phyloP scores from a whole-genome alignment of 2,888 invertebrate genomes.

The Anorthoa munda region DNA sequence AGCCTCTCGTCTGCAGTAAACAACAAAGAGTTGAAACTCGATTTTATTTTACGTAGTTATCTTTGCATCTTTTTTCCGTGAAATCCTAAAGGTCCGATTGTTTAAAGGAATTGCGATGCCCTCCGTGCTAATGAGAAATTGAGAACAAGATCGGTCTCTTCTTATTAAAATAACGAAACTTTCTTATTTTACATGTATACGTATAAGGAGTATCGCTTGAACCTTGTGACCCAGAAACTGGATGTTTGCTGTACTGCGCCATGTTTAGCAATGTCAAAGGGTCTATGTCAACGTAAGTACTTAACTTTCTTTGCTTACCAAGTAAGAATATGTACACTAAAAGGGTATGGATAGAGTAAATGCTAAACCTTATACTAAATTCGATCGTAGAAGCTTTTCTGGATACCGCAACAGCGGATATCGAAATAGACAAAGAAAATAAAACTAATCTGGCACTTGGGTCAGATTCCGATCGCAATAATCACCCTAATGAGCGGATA shows the following conservation, averaged over 20 bases:
- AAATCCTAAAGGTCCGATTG: constrained; percentile 39
- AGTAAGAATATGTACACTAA: background rate
- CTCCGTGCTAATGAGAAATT: constrained; percentile 42
- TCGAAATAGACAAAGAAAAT: constrained; percentile 15
- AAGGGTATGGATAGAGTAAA: background rate
- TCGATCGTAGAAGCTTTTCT: background rate
- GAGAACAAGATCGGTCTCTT: constrained; percentile 13
- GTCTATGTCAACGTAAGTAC: background rate
- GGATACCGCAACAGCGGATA: background rate
- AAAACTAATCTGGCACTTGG: constrained; percentile 21
- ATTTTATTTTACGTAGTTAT: constrained; percentile 36
- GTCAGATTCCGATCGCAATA: constrained; percentile 31
- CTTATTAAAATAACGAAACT: constrained; percentile 34
- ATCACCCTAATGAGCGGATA: constrained; percentile 36
- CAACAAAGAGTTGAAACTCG: constrained; percentile 29
- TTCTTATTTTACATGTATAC: constrained; percentile 18
- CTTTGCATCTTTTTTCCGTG: constrained; percentile 43
- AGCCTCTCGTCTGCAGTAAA: constrained; percentile 17
- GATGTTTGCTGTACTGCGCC: background rate
- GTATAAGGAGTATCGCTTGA: constrained; percentile 10
- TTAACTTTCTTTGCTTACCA: constrained; percentile 20
- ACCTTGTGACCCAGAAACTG: constrained; percentile 35
- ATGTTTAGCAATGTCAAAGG: constrained; percentile 15
- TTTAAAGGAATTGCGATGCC: constrained; percentile 20
- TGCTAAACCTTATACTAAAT: background rate